A percentile compares a stretch with the other conserved stretches of the same genome.
phyloP scores from a whole-genome alignment of 2,113 vertebrate genomes.

The Cyrtonyx montezumae region DNA sequence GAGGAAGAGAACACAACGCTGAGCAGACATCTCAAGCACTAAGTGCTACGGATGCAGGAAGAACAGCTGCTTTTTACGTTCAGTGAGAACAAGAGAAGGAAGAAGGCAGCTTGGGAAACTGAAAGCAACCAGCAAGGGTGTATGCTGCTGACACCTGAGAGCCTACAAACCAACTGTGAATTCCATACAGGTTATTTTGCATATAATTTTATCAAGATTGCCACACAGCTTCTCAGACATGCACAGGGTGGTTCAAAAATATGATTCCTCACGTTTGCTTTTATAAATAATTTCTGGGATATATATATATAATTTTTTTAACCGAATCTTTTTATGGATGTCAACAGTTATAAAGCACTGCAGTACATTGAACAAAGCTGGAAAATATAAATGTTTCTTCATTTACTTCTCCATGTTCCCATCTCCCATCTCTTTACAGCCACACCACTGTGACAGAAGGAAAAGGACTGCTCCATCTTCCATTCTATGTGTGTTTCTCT shows the following conservation, averaged over 20 bases:
- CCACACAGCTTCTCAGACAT: neutral
- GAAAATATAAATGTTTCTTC: neutral
- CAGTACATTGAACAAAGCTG: neutral
- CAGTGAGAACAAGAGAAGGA: neutral
- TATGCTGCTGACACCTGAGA: neutral
- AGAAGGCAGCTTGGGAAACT: neutral
- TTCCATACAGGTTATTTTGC: neutral
- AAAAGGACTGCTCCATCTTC: neutral
- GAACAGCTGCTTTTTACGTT: neutral
- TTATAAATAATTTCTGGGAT: neutral
- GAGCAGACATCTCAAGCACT: neutral
- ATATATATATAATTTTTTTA: neutral
- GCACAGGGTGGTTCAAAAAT: neutral
- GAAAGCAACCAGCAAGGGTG: neutral
- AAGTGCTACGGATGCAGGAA: neutral
- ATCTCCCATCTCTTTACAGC: neutral
- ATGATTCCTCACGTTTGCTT: neutral
- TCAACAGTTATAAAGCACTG: neutral
- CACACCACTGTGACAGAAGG: neutral
- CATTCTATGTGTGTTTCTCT: neutral
- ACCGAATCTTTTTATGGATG: rapidly evolving
- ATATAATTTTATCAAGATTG: neutral
- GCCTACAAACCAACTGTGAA: neutral
- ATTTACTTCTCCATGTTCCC: neutral
- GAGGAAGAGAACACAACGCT: neutral